Evolutionary conservation across 2,113 vertebrate genomes (phyloP).

Genomic region (Podarcis cretensis): DNA sequence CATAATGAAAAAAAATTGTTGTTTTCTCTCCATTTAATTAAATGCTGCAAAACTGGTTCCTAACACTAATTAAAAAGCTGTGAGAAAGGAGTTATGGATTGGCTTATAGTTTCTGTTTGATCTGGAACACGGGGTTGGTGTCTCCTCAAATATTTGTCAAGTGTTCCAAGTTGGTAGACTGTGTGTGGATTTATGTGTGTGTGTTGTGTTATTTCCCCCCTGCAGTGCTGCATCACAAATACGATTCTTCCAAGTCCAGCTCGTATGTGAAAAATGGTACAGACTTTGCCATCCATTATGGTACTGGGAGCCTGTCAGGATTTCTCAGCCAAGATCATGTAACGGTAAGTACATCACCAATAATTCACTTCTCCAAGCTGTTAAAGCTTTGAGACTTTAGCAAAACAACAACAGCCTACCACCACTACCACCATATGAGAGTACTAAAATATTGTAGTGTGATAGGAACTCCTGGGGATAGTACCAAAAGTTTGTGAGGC

Average conservation of each 20-base stretch:
- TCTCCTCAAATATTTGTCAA: neutral
- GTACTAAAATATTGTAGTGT: too few relatives aligned
- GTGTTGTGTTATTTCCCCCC: neutral
- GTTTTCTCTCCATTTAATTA: neutral
- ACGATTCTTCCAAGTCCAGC: slow-evolving; percentile 87
- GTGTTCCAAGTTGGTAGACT: neutral
- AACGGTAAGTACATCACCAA: slow-evolving; percentile 64
- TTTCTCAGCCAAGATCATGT: slow-evolving; percentile 89
- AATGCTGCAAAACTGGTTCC: neutral
- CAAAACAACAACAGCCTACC: neutral
- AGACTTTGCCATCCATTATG: slow-evolving; percentile 89
- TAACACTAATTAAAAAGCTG: neutral
- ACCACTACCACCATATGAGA: neutral
- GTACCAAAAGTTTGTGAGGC: neutral
- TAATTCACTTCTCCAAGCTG: fast-evolving
- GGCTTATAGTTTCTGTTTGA: neutral
- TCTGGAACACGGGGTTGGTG: neutral
- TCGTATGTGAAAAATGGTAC: slow-evolving; percentile 91
- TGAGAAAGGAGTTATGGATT: neutral
- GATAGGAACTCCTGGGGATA: neutral
- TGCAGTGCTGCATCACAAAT: slow-evolving; percentile 91
- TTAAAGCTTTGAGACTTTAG: neutral
- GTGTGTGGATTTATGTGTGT: neutral
- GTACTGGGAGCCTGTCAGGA: slow-evolving; percentile 91
- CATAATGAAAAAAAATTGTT: too few relatives aligned